Base-by-base conservation (phyloP, 2,888 invertebrate species). In the Carabus problematicus region DNA sequence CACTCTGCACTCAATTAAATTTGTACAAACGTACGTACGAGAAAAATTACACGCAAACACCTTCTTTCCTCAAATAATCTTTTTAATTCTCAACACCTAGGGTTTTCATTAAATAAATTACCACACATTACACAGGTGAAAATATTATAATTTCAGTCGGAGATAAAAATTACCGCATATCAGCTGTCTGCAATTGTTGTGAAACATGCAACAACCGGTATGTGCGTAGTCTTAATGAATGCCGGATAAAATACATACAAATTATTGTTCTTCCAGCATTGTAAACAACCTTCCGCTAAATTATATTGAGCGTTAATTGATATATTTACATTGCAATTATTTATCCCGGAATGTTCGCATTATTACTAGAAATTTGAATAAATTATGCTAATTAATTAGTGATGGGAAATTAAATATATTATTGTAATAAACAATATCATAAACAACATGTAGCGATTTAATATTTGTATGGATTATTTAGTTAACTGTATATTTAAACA, bases 1-100 rank as follows among this genome's bases (percentile, higher is more conserved):
- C 29, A n/a, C 56, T 56, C 56, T 56, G 29, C 56, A 56, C 56
- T 56, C 29, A 56, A 56, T 56, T 56, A 56, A 56, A 56, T 56
- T 56, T 56, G 19, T 39, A 18, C 56, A 11, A 11, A 39, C n/a
- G 19, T 39, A 18, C 56, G 12, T 19, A 39, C n/a, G n/a, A n/a
- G n/a, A n/a, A 56, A 56, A 56, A 56, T 39, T 56, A 56, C 56
- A 56, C 11, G 19, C 52, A 12, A 52, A 14, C 52, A 52, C 52
- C 52, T 52, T 52, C 19, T 18, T 52, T 19, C 9, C 52, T 52
- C 52, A 52, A 52, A 52, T 52, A 52, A 18, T 7, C 52, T 52
- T 49, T 49, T 52, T 16, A 52, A n/a, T 49, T 49, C 18, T 8
- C 52, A 16, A 52, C 52, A 52, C 52, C 52, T 52, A 9, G n/a